Evolutionary conservation across 2,113 vertebrate species (phyloP), one percentile per base, ranked within the genome.

Genomic region (Calyptomena viridis): DNA sequence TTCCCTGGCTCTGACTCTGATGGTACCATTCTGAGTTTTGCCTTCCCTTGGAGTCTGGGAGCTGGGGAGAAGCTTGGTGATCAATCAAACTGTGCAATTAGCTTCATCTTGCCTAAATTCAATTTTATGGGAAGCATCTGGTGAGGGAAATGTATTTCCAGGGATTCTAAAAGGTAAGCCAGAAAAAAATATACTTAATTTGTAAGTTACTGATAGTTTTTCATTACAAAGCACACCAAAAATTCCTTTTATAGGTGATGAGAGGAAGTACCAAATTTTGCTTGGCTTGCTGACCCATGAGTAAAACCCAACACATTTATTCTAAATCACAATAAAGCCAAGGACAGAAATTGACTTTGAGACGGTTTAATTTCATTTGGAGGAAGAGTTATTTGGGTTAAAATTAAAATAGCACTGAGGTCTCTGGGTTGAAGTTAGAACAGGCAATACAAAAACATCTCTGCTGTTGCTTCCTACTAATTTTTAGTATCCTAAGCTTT

Each of bases 81-180:
- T 52, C 22, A 60, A 2, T 28, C 27, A 3, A 23, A 35, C 39
- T 2, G 1, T 35, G 22, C 52, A n/a, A 0, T 73, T 62, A 39
- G 30, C 21, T 18, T 91, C 33, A 7, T 13, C 35, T 58, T 35
- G 42, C 47, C 37, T 86, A 50, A 75, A 50, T 37, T 6, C 25
- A 49, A 3, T 46, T 40, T 63, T 72, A 17, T 15, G 8, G 44
- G 14, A 76, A 27, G 30, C 25, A 39, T 9, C 11, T n/a, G 31
- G 23, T 55, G 44, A 67, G n/a, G 40, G 49, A 69, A 72, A 12
- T n/a, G 4, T 46, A 49, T 35, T 60, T 78, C 44, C 1, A 6
- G 30, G 0, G 7, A 18, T 76, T 82, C 69, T 60, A 47, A 76
- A 68, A 59, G 33, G 39, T 47, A 62, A 39, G 12, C 14, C 17